Conservation (phyloP, 2,797 vertebrate species). For the Aplochiton taeniatus region DNA sequence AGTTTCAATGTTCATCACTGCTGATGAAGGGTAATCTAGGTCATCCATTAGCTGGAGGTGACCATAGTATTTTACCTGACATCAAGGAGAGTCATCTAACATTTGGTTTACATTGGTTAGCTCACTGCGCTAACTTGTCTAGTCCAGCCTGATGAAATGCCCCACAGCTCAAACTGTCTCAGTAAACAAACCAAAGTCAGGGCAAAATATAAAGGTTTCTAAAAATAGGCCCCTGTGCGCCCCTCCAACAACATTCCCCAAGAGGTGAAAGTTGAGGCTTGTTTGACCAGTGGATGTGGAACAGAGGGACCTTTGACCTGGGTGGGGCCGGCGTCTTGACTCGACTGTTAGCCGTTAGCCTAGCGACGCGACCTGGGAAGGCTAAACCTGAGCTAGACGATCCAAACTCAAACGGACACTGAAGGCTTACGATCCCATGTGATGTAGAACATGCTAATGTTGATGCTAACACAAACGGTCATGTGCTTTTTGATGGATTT, state of each 20-base stretch:
- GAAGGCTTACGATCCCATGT: conserved; percentile 25
- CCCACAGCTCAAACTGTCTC: conserved; percentile 52
- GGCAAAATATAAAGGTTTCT: conserved; percentile 61
- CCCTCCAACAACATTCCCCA: conserved; percentile 59
- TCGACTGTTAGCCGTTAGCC: conserved; percentile 38
- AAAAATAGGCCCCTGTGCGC: conserved; percentile 50
- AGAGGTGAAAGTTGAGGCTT: conserved; percentile 69
- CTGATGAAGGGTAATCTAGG: too few relatives aligned
- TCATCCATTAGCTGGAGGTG: not conserved
- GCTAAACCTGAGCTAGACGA: conserved; percentile 25
- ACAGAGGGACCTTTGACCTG: conserved; percentile 50
- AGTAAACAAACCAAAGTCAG: conserved; percentile 59
- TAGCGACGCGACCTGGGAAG: conserved; percentile 24
- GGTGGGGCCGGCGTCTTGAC: conserved; percentile 61
- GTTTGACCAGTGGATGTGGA: conserved; percentile 56
- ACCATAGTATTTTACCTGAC: not conserved
- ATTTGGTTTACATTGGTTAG: conserved; percentile 55
- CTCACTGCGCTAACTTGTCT: conserved; percentile 38
- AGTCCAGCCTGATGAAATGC: conserved; percentile 48
- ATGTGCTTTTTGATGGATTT: conserved; percentile 41
- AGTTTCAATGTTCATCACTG: too few relatives aligned
- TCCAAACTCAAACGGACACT: not conserved
- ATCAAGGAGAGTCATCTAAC: conserved; percentile 18
- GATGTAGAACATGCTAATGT: conserved; percentile 38
- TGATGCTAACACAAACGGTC: conserved; percentile 36